Base-by-base conservation (phyloP, 2,888 invertebrate species). In the Perizoma affinitatum region DNA sequence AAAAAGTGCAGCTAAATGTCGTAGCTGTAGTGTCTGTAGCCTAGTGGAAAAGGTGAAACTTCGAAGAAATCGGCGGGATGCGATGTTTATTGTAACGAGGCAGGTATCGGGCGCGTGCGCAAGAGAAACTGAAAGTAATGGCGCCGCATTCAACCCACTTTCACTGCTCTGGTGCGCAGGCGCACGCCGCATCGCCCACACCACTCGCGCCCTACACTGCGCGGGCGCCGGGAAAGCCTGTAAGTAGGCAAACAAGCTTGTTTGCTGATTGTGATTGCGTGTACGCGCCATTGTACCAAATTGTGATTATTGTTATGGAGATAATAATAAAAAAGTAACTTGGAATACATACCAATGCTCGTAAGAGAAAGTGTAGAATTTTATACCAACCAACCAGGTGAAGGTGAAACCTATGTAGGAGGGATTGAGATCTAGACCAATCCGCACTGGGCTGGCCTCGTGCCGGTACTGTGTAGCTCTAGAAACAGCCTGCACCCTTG, bases 71-170 rank as follows among this genome's bases (percentile, higher is more conserved):
- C 90, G 88, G 83, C 89, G 89, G 90, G 90, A 90, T 89, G 90
- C 87, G 83, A 88, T 86, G 89, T 88, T 90, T 90, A 90, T 91
- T 90, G 90, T 91, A 90, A 87, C 89, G 87, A 88, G 86, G 86
- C 80, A 80, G 83, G 84, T 84, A 83, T 82, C 86, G 82, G 82
- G 87, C 87, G 84, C 82, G 84, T 82, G 80, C 82, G 84, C 89
- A 85, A 90, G 90, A 90, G 90, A 91, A 91, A 92, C 86, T 85
- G 90, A 91, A 91, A 91, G 91, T 91, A 87, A 90, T 88, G 84
- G 86, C 87, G 87, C 83, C 86, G 88, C 86, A 86, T 84, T 84
- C 91, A 91, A 90, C 91, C 91, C 90, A 92, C 91, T 92, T 92
- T 92, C 91, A 91, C 91, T 91, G 84, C 73, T 82, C 73, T 71